phyloP scores from a whole-genome alignment of 1,140 invertebrate genomes.

The Scaptomyza graminum region DNA sequence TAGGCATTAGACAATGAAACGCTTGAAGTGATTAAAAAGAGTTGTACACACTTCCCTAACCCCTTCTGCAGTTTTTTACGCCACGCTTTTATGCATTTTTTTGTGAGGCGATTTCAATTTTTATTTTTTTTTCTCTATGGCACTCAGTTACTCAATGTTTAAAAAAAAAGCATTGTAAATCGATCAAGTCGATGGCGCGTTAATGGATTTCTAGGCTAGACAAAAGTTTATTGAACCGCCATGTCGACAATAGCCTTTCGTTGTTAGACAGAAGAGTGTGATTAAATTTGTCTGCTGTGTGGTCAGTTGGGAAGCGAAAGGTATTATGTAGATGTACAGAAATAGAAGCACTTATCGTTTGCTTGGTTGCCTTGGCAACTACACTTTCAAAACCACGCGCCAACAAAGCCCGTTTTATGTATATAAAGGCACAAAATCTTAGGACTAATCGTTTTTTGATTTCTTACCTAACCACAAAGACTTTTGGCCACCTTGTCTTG shows the following conservation, averaged over 20 bases:
- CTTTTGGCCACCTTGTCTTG: conserved; percentile 35
- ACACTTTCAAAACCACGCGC: conserved; percentile 9
- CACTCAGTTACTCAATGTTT: not conserved
- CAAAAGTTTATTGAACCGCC: conserved; percentile 73
- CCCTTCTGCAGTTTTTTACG: conserved; percentile 35
- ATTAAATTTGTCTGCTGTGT: conserved; percentile 56
- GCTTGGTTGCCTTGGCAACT: not conserved
- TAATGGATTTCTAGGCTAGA: conserved; percentile 77
- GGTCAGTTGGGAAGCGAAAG: conserved; percentile 3
- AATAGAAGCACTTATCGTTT: conserved; percentile 10
- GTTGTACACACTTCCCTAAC: conserved; percentile 24
- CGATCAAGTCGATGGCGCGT: conserved; percentile 67
- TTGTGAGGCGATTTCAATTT: conserved; percentile 1
- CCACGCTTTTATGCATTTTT: conserved; percentile 51
- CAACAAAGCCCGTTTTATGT: not conserved
- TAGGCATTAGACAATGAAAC: conserved; percentile 72
- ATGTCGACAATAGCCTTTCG: conserved; percentile 20
- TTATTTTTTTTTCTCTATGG: not conserved
- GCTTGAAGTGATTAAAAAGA: conserved; percentile 80
- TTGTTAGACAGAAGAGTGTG: conserved; percentile 18
- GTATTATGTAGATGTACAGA: not conserved
- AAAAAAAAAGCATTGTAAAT: conserved; percentile 48
- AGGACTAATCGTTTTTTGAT: conserved; percentile 78
- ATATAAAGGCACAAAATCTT: conserved; percentile 49
- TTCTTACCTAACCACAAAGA: conserved; percentile 56